A percentile compares a stretch with the other conserved stretches of the same genome.
These are phyloP conservation scores for Noctua pronuba DNA, from an alignment of 2,888 invertebrate species.

Conservation along the genomic window DNA sequence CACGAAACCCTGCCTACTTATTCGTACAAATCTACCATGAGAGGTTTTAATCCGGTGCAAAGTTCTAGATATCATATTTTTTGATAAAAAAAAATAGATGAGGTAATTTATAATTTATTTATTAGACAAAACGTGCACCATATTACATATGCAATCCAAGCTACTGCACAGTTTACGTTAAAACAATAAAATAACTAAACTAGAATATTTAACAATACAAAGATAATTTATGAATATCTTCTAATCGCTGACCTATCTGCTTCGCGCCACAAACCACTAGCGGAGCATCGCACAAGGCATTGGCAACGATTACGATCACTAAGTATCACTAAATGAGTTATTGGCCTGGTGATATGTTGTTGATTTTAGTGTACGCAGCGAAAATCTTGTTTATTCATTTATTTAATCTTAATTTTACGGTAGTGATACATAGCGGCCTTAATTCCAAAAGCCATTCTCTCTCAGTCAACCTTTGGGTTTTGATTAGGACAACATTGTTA, in stretches of 20 bases:
- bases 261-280: background rate
- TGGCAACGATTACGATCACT: conserved; percentile 62
- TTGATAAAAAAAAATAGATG: too few species aligned
- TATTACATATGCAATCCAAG: background rate
- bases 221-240: background rate
- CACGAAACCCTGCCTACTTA: background rate
- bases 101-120: too few species aligned
- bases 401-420: background rate
- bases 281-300: conserved; percentile 32
- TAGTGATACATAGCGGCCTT: background rate
- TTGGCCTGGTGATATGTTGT: background rate
- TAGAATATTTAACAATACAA: background rate
- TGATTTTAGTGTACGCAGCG: background rate
- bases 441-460: background rate
- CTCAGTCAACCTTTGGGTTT: background rate
- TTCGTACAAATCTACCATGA: background rate
- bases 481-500: background rate
- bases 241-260: background rate
- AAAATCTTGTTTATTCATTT: background rate
- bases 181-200: background rate
- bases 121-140: too few species aligned
- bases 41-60: background rate
- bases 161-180: background rate
- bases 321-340: conserved; percentile 4
- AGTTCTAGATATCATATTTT: background rate